phyloP scores from a whole-genome alignment of 2,113 vertebrate species.

The Leptosomus discolor region DNA sequence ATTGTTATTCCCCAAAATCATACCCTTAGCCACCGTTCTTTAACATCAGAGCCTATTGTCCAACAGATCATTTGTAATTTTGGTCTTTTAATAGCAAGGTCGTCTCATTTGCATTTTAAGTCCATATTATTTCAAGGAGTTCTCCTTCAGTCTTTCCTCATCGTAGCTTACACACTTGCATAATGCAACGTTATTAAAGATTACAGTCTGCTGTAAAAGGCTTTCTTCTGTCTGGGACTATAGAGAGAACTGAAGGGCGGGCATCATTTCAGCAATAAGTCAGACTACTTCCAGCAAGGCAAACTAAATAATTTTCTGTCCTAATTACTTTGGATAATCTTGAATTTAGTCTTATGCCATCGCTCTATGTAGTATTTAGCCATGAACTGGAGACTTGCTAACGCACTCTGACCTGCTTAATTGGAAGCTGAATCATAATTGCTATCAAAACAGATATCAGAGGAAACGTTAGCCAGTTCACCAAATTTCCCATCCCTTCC shows the following conservation, averaged over 20 bases:
- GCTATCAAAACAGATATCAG: conserved; percentile 52
- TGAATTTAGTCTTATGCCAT: conserved; percentile 41
- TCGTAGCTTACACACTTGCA: conserved; percentile 22
- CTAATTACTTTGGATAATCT: conserved; percentile 56
- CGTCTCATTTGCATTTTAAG: not conserved
- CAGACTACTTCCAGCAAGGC: conserved; percentile 30
- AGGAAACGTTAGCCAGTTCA: conserved; percentile 42
- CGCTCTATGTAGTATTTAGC: conserved; percentile 4
- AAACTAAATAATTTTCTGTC: conserved; percentile 54
- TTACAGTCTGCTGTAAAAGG: conserved; percentile 34
- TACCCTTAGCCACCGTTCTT: not conserved
- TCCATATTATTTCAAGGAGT: not conserved
- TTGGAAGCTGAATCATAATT: conserved; percentile 46
- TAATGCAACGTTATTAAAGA: conserved; percentile 33
- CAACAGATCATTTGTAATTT: not conserved
- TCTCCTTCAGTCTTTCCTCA: not conserved
- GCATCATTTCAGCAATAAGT: conserved; percentile 44
- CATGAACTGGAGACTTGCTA: conserved; percentile 5
- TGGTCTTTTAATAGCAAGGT: not conserved
- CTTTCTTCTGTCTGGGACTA: conserved; percentile 44
- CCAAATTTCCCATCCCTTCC: not conserved
- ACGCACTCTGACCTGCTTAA: conserved; percentile 25
- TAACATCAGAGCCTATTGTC: not conserved
- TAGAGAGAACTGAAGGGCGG: not conserved
- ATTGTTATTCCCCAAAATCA: not conserved